A percentile compares a stretch with the other conserved stretches of the same genome.
Conservation (phyloP, 2,113 vertebrate genomes). For the Barnardius zonarius region DNA sequence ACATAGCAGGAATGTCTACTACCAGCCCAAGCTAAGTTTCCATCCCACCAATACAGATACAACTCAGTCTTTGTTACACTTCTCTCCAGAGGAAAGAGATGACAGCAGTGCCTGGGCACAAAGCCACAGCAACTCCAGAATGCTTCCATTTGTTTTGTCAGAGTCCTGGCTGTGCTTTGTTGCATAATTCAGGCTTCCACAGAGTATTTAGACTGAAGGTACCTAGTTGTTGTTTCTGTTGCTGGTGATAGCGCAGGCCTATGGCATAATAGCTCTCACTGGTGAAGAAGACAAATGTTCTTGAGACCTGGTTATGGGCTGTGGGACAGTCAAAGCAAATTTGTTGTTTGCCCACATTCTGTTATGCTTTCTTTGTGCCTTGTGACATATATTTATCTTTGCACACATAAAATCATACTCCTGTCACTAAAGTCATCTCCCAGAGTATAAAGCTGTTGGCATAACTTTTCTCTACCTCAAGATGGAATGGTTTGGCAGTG, state of each 20-base stretch:
- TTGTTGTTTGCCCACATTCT: not conserved
- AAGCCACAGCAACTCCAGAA: not conserved
- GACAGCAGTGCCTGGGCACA: not conserved
- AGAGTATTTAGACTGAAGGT: not conserved
- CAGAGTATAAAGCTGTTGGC: not conserved
- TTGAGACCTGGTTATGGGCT: not conserved
- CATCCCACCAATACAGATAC: not conserved
- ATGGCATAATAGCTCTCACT: not conserved
- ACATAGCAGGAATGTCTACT: not conserved
- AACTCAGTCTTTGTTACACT: not conserved
- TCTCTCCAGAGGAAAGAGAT: not conserved
- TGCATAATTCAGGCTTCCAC: not conserved
- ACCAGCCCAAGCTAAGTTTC: not conserved
- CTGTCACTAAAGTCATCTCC: not conserved
- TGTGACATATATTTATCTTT: not conserved
- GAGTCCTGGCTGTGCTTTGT: not conserved
- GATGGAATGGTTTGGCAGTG: not conserved
- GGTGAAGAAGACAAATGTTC: not conserved
- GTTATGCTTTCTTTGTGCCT: not conserved
- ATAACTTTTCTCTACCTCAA: not conserved
- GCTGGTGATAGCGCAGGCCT: not conserved
- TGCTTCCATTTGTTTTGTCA: not conserved
- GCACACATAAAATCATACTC: not conserved
- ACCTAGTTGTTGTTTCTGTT: not conserved
- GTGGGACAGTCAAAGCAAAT: not conserved